phyloP scores from a whole-genome alignment of 37 sponge, comb jelly and placozoan genomes.

The Eunapius fragilis region DNA sequence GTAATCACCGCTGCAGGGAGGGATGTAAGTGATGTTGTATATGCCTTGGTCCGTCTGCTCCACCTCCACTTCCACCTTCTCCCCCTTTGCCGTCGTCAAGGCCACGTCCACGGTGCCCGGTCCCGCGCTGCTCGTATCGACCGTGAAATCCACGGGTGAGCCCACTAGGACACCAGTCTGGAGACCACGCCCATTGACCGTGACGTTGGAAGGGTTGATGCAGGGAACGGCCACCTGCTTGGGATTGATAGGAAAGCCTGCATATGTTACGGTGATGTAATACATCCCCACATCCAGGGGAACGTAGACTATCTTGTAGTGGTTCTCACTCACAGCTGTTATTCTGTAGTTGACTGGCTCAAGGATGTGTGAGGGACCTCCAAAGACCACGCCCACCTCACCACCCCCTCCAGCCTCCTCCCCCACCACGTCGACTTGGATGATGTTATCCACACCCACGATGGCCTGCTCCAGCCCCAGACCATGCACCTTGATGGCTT shows the following conservation, averaged over 20 bases:
- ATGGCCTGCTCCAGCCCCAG: too few relatives aligned
- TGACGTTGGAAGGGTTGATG: constrained; percentile 67
- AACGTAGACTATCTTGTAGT: not conserved
- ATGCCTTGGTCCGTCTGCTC: constrained; percentile 38
- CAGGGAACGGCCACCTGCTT: constrained; percentile 14
- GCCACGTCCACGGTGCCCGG: constrained; percentile 61
- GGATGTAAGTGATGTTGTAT: constrained; percentile 76
- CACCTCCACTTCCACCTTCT: not conserved
- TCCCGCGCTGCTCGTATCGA: constrained; percentile 81
- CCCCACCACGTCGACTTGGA: too few relatives aligned
- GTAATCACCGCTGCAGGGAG: constrained; percentile 65
- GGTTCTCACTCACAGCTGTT: too few relatives aligned
- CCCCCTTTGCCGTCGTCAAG: constrained; percentile 34
- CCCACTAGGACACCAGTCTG: constrained; percentile 60
- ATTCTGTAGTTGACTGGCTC: too few relatives aligned
- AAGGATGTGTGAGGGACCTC: too few relatives aligned
- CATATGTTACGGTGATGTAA: constrained; percentile 29
- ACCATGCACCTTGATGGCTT: too few relatives aligned
- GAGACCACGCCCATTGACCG: constrained; percentile 88
- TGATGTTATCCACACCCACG: too few relatives aligned
- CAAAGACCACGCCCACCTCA: too few relatives aligned
- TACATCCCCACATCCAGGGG: too few relatives aligned
- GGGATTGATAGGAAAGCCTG: constrained; percentile 38
- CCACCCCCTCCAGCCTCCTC: too few relatives aligned
- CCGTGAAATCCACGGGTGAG: constrained; percentile 79